A percentile compares a stretch with the other conserved stretches of the same genome.
Conservation (phyloP, 2,888 invertebrate species). For the Sesamia inferens region DNA sequence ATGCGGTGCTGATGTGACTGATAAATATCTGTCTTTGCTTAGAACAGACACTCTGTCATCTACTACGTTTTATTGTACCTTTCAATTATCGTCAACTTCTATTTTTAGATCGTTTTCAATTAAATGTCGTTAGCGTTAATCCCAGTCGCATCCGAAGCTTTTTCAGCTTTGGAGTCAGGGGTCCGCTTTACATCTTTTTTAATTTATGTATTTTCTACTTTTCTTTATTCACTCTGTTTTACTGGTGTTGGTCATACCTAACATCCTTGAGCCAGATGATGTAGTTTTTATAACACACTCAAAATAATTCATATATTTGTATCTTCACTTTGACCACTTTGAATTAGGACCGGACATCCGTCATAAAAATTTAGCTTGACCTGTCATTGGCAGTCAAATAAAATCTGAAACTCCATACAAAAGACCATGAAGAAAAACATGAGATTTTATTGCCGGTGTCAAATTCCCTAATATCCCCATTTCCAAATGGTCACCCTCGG, state of each 20-base stretch:
- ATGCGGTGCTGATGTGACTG: slow-evolving; percentile 51
- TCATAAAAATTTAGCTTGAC: slow-evolving; percentile 20
- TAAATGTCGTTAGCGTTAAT: too few species aligned
- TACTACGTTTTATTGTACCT: slow-evolving; percentile 28
- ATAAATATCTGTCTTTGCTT: slow-evolving; percentile 52
- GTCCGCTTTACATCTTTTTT: too few species aligned
- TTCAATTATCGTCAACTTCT: slow-evolving; percentile 17
- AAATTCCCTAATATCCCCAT: slow-evolving; percentile 27
- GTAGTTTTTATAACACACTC: slow-evolving; percentile 1
- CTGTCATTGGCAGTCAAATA: background rate
- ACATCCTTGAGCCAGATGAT: slow-evolving; percentile 19
- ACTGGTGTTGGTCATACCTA: background rate
- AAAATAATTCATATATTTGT: background rate
- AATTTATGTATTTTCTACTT: background rate
- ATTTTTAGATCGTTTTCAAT: slow-evolving; percentile 19
- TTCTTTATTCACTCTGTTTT: background rate
- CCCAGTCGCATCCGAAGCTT: too few species aligned
- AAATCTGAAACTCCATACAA: background rate
- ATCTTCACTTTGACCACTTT: slow-evolving; percentile 1
- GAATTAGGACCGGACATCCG: slow-evolving; percentile 3
- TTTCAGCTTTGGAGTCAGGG: too few species aligned
- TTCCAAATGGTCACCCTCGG: slow-evolving; percentile 68
- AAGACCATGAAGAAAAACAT: slow-evolving; percentile 3
- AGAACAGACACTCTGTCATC: slow-evolving; percentile 28
- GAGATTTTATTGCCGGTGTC: slow-evolving; percentile 31